Percentiles rank a stretch among this genome's conserved stretches.
Evolutionary conservation across 2,888 invertebrate species (phyloP).

Genomic region (Tillus elongatus): DNA sequence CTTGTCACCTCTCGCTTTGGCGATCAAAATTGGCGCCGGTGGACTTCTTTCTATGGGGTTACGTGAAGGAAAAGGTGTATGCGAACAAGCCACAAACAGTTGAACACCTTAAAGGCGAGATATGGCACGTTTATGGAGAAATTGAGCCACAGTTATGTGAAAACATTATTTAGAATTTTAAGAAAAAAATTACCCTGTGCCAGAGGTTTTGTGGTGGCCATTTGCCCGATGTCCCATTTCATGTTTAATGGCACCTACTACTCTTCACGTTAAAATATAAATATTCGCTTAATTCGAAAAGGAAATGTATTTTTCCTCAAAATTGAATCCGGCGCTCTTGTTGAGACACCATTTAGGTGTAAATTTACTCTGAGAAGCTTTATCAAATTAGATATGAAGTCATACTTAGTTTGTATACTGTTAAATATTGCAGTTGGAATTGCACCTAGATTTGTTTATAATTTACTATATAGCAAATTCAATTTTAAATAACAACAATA

Average conservation of each 20-base stretch:
- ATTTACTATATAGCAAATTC: too few species aligned
- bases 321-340: constrained; percentile 2
- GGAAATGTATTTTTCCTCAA: not conserved
- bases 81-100: constrained; percentile 1
- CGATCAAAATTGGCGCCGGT: not conserved
- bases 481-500: too few species aligned
- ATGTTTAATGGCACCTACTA: not conserved
- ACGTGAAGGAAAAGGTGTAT: constrained; percentile 2
- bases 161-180: not conserved
- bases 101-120: constrained; percentile 2
- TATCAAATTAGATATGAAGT: too few species aligned
- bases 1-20: constrained; percentile 1
- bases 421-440: too few species aligned
- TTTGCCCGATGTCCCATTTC: constrained; percentile 1
- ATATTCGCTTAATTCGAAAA: too few species aligned
- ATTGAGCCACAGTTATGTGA: constrained; percentile 1
- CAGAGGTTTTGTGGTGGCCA: not conserved
- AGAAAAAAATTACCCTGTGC: constrained; percentile 1
- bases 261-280: too few species aligned
- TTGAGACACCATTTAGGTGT: constrained; percentile 1
- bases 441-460: too few species aligned
- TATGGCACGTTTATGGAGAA: not conserved
- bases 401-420: too few species aligned
- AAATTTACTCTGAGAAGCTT: too few species aligned
- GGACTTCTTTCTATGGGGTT: not conserved